Evolutionary conservation across 2,113 vertebrate species (phyloP).

Genomic region (Fregetta grallaria): DNA sequence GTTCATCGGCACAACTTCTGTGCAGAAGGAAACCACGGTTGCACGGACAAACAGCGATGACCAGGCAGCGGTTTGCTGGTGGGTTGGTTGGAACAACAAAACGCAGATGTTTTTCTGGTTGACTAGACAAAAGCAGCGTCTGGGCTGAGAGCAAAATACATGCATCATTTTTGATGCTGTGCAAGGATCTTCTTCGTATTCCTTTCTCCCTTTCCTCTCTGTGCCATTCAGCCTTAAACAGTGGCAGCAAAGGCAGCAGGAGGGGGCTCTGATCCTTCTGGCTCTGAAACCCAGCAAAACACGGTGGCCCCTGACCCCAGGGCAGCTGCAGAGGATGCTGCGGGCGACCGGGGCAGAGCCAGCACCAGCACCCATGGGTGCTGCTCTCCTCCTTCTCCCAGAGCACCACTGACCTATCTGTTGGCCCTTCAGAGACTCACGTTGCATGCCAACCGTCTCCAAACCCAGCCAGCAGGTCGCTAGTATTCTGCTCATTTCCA

Average conservation of each 20-base stretch:
- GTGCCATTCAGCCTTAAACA: neutral
- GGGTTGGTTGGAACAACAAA: neutral
- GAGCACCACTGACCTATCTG: neutral
- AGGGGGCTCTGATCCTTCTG: neutral
- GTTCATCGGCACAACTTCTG: neutral
- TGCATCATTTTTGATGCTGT: neutral
- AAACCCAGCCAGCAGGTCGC: neutral
- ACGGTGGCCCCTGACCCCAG: rapidly evolving
- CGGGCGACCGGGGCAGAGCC: neutral
- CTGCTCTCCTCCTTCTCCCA: neutral
- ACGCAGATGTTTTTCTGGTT: neutral
- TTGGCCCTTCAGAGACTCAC: neutral
- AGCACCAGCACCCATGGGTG: neutral
- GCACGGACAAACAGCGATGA: neutral
- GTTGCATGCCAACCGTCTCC: neutral
- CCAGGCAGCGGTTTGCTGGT: neutral
- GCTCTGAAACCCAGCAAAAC: neutral
- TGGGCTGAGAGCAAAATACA: neutral
- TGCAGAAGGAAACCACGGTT: neutral
- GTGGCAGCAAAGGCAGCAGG: rapidly evolving
- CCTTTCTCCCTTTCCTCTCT: neutral
- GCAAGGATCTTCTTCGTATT: neutral
- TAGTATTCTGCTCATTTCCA: neutral
- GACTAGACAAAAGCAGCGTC: neutral
- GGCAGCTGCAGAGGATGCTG: neutral